These are phyloP conservation scores for Perodicticus potto DNA, from an alignment of 2,797 vertebrate genomes.

Conservation along the genomic window DNA sequence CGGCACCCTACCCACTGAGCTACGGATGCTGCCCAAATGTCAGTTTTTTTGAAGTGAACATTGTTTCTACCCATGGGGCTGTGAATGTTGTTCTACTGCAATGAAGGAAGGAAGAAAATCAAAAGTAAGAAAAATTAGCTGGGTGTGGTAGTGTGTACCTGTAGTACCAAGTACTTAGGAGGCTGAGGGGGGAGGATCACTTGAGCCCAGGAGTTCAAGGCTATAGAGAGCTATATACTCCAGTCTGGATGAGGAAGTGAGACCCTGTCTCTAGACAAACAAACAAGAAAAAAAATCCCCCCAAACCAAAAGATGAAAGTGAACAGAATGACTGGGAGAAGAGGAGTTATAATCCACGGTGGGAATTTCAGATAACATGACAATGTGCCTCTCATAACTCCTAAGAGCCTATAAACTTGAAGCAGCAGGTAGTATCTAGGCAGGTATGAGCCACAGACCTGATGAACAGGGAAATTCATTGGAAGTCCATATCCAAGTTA, in stretches of 20 bases:
- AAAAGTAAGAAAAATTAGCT: background rate
- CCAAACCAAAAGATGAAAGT: background rate
- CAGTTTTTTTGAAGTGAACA: constrained; percentile 28
- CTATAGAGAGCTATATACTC: background rate
- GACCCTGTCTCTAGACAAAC: background rate
- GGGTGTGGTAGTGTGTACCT: background rate
- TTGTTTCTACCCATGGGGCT: background rate
- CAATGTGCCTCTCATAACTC: background rate
- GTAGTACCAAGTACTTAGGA: background rate
- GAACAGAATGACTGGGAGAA: background rate
- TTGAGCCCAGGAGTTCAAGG: background rate
- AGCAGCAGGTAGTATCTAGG: background rate
- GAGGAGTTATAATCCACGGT: background rate
- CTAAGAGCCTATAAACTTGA: background rate
- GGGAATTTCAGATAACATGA: constrained; percentile 1
- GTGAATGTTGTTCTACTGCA: constrained; percentile 17
- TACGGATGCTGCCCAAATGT: background rate
- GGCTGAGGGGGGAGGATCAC: background rate
- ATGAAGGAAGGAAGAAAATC: constrained; percentile 45
- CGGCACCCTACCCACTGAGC: no score
- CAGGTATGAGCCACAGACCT: background rate
- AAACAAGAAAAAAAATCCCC: background rate
- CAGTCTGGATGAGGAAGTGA: background rate
- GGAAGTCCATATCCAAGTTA: background rate
- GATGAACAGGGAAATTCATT: background rate